Evolutionary conservation across 35 echinoderm and acorn worm species (phyloP).

Genomic region (Lytechinus pictus): DNA sequence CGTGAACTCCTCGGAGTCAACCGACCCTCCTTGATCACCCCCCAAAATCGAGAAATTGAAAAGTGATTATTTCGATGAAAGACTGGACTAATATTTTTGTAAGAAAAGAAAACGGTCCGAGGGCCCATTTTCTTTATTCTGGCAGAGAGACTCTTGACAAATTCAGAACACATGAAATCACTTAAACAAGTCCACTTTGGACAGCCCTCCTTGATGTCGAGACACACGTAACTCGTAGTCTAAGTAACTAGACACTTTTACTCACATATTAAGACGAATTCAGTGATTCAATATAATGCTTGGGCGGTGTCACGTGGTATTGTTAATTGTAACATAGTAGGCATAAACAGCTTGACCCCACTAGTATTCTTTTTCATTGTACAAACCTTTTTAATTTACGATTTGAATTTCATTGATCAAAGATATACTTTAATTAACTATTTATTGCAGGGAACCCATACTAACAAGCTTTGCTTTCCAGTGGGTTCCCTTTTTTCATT

Average conservation of each 20-base stretch:
- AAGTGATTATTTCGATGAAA: slow-evolving; percentile 20
- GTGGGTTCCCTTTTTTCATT: no score
- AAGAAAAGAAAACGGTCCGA: background rate
- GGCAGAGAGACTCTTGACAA: background rate
- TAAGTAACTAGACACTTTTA: background rate
- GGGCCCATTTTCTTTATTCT: background rate
- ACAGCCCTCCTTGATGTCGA: background rate
- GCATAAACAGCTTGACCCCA: no score
- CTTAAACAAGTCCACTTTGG: background rate
- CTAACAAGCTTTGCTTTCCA: no score
- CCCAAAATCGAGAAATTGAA: slow-evolving; percentile 1
- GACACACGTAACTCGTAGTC: background rate
- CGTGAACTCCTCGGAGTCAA: background rate
- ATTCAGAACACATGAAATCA: slow-evolving; percentile 19
- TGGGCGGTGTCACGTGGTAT: no score
- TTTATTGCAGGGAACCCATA: no score
- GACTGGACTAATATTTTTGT: background rate
- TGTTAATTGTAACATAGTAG: no score
- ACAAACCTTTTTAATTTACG: no score
- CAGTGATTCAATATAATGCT: no score
- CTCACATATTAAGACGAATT: no score
- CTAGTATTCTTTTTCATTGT: no score
- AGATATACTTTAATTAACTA: no score
- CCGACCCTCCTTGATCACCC: background rate
- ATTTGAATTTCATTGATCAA: no score